These are phyloP conservation scores for Cylloceria caligata DNA, from an alignment of 2,888 invertebrate species.

Conservation along the genomic window DNA sequence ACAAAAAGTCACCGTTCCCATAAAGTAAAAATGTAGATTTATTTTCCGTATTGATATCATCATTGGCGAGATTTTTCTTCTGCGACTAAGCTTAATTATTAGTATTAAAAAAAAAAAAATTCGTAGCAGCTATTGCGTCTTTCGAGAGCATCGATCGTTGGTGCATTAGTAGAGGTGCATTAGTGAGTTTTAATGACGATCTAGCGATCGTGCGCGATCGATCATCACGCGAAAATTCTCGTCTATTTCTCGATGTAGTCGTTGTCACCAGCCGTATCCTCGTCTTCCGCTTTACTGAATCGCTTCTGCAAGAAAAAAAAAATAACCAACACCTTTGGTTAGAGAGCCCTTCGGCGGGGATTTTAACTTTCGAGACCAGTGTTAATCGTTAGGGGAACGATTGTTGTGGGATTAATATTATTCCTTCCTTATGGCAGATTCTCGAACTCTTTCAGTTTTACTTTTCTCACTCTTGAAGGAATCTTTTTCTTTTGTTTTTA, in stretches of 20 bases:
- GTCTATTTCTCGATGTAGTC: constrained; percentile 80
- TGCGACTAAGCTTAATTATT: constrained; percentile 25
- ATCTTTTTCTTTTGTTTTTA: neutral
- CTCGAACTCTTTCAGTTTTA: neutral
- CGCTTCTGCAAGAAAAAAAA: constrained; percentile 86
- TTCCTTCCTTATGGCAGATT: neutral
- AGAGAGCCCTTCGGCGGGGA: constrained; percentile 56
- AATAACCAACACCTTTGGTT: constrained; percentile 79
- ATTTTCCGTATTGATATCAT: constrained; percentile 37
- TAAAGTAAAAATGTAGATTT: constrained; percentile 47
- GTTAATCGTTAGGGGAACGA: constrained; percentile 60
- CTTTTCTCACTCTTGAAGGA: neutral
- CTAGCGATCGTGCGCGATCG: constrained; percentile 10
- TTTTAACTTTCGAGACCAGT: constrained; percentile 33
- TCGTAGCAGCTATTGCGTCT: constrained; percentile 24
- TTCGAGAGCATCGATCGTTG: constrained; percentile 23
- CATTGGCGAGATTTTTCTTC: neutral
- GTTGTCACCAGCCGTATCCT: constrained; percentile 75
- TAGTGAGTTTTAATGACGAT: constrained; percentile 41
- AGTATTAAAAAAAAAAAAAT: constrained; percentile 38
- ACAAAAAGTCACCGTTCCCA: neutral
- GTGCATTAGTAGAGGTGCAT: constrained; percentile 44
- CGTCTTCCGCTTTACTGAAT: constrained; percentile 82
- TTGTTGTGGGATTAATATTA: constrained; percentile 12
- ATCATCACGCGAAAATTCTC: constrained; percentile 55